These are phyloP conservation scores for Perca fluviatilis DNA, from an alignment of 2,113 vertebrate species.

Conservation along the genomic window DNA sequence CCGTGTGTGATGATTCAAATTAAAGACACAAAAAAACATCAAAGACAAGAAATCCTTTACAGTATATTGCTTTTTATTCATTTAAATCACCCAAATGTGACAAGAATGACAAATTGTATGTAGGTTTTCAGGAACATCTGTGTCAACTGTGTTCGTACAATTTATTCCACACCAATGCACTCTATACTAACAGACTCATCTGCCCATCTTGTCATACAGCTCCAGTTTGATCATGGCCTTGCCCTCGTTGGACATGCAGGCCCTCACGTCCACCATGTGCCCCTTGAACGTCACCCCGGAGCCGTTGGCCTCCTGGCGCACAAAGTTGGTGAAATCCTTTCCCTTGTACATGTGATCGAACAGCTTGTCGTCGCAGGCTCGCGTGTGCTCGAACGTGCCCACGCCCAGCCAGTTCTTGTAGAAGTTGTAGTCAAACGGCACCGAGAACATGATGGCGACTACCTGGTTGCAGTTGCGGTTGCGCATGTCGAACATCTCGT, in stretches of 20 bases:
- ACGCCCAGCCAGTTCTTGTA: constrained; percentile 77
- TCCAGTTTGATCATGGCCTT: constrained; percentile 76
- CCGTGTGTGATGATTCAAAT: not conserved
- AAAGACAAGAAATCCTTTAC: not conserved
- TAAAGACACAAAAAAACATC: not conserved
- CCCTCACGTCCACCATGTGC: constrained; percentile 45
- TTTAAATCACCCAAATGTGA: constrained; percentile 20
- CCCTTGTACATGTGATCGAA: constrained; percentile 68
- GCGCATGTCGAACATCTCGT: constrained; percentile 69
- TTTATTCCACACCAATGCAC: not conserved
- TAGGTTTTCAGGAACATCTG: not conserved
- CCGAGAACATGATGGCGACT: constrained; percentile 78
- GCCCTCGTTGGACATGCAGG: constrained; percentile 70
- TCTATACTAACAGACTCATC: not conserved
- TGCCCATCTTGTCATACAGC: constrained; percentile 67
- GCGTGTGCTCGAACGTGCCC: constrained; percentile 54
- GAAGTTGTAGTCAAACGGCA: constrained; percentile 79
- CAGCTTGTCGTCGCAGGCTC: constrained; percentile 47
- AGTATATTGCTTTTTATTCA: constrained; percentile 38
- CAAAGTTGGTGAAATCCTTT: constrained; percentile 58
- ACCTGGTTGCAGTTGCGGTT: not conserved
- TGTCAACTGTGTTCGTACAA: not conserved
- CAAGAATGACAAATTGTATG: not conserved
- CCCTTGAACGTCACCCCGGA: constrained; percentile 37
- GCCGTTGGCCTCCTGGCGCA: constrained; percentile 59